Conservation (phyloP, 2,113 vertebrate species). For the Phalacrocorax pelagicus region DNA sequence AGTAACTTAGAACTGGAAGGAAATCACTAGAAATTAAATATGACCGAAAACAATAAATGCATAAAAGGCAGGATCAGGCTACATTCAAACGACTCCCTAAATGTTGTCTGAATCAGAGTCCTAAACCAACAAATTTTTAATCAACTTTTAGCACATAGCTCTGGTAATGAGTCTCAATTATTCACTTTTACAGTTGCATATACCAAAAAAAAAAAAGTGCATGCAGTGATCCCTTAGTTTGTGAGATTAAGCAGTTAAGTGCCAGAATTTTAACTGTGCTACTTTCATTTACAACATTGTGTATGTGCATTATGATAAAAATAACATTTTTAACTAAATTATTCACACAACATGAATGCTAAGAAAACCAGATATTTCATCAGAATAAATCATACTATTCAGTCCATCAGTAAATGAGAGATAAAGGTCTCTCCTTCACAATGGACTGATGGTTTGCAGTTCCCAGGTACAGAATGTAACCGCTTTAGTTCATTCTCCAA, state of each 20-base stretch:
- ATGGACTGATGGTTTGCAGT: neutral
- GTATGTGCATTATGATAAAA: neutral
- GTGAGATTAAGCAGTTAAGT: neutral
- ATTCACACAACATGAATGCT: neutral
- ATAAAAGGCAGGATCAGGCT: neutral
- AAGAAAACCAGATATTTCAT: neutral
- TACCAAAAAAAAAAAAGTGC: neutral
- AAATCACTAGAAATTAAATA: neutral
- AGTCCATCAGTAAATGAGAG: neutral
- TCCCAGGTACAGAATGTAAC: neutral
- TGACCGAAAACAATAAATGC: neutral
- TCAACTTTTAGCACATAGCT: accelerated
- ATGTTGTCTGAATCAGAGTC: neutral
- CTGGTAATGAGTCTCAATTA: neutral
- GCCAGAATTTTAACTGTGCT: neutral
- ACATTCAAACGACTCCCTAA: neutral
- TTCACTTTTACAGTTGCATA: neutral
- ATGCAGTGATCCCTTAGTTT: neutral
- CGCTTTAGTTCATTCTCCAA: neutral
- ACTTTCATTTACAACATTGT: neutral
- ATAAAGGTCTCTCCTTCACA: neutral
- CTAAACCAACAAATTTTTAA: neutral
- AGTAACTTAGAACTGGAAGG: neutral
- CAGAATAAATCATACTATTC: neutral
- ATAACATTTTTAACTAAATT: neutral